These are phyloP conservation scores for Lasioglossum figueresi DNA, from an alignment of 2,888 invertebrate species.

Conservation along the genomic window DNA sequence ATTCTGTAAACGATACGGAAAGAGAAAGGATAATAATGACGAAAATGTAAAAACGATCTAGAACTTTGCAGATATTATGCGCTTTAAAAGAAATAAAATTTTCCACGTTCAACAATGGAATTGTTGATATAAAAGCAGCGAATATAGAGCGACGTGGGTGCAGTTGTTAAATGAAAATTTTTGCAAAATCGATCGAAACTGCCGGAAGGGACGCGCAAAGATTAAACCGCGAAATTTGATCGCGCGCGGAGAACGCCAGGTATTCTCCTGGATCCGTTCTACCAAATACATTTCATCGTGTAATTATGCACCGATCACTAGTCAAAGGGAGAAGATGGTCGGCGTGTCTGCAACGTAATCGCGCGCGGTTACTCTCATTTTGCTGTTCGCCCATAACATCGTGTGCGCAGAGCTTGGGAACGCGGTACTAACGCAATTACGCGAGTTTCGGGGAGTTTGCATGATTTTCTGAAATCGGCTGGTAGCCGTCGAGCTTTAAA, in stretches of 20 bases:
- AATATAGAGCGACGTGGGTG: background rate
- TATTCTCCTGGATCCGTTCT: background rate
- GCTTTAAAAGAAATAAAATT: background rate
- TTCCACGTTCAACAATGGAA: background rate
- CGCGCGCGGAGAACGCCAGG: background rate
- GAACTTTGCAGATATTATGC: background rate
- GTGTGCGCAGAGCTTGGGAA: background rate
- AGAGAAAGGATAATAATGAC: too few relatives aligned
- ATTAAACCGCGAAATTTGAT: constrained; percentile 1
- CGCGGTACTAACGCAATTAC: constrained; percentile 23
- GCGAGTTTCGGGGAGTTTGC: constrained; percentile 20
- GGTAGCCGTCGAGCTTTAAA: constrained; percentile 20
- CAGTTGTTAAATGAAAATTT: background rate
- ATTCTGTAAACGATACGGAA: background rate
- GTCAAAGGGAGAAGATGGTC: constrained; percentile 32
- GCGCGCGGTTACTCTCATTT: background rate
- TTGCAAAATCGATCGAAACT: background rate
- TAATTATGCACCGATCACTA: constrained; percentile 29
- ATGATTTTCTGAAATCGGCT: constrained; percentile 36
- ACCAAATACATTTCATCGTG: background rate
- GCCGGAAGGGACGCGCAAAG: background rate
- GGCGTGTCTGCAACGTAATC: constrained; percentile 27
- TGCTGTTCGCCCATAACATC: background rate
- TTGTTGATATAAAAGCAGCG: background rate
- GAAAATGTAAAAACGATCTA: background rate